Percentiles rank a stretch among this genome's conserved stretches.
Conservation (phyloP, 1,140 invertebrate species). For the Plectrocnemia conspersa region DNA sequence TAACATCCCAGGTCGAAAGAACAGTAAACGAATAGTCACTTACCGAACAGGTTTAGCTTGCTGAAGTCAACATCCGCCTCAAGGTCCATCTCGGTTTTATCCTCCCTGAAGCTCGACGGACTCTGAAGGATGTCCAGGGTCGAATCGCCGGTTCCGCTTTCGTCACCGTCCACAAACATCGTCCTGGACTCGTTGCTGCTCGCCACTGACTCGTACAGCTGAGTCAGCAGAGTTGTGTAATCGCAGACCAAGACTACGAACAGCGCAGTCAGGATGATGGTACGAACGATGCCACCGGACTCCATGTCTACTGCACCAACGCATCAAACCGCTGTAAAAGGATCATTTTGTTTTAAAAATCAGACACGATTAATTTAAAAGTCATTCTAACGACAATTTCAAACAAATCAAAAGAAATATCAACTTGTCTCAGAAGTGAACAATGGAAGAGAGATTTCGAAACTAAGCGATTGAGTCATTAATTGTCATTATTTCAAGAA, state of each 20-base stretch:
- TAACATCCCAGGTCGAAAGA: too few relatives aligned
- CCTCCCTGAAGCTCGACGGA: conserved; percentile 23
- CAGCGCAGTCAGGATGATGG: conserved; percentile 31
- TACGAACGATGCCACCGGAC: conserved; percentile 30
- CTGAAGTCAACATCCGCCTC: conserved; percentile 33
- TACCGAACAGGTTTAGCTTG: conserved; percentile 33
- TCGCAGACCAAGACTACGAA: conserved; percentile 33
- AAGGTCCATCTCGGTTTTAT: conserved; percentile 24
- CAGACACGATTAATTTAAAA: too few relatives aligned
- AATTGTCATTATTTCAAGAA: too few relatives aligned
- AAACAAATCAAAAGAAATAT: too few relatives aligned
- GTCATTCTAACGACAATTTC: too few relatives aligned
- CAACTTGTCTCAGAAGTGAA: too few relatives aligned
- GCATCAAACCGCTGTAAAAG: too few relatives aligned
- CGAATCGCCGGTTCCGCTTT: conserved; percentile 5
- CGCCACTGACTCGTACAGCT: conserved; percentile 29
- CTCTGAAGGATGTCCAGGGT: conserved; percentile 10
- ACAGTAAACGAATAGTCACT: conserved; percentile 12
- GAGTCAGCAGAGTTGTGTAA: conserved; percentile 28
- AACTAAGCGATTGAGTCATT: too few relatives aligned
- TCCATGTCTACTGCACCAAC: conserved; percentile 25
- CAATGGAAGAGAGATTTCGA: too few relatives aligned
- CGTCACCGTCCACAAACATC: conserved; percentile 13
- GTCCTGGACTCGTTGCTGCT: conserved; percentile 7
- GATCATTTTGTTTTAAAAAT: too few relatives aligned